Conservation (phyloP, 1,140 invertebrate species). For the Drosophila neocordata region DNA sequence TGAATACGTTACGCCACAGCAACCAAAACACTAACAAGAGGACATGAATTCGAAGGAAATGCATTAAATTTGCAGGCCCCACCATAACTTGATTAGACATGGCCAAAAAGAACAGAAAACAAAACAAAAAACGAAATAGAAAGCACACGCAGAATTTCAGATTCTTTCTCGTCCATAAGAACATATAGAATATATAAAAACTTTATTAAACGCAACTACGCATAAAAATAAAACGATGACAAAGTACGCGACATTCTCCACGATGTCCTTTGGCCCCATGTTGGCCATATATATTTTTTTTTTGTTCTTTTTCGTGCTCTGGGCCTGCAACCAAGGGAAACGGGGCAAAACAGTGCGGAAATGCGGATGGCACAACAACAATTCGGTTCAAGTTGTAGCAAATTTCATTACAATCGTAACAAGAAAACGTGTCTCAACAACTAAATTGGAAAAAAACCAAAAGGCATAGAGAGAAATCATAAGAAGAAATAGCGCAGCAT, state of each 20-base stretch:
- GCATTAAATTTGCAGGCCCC: constrained; percentile 66
- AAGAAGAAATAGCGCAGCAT: constrained; percentile 12
- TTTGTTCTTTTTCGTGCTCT: too few relatives aligned
- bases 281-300: constrained; percentile 48
- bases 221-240: constrained; percentile 80
- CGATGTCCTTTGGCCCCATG: constrained; percentile 46
- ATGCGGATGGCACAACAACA: constrained; percentile 36
- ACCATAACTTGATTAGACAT: constrained; percentile 72
- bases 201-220: constrained; percentile 80
- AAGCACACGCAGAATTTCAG: neutral
- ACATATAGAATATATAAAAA: constrained; percentile 56
- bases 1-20: constrained; percentile 49
- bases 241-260: constrained; percentile 66
- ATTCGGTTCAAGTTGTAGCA: constrained; percentile 77
- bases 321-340: too few relatives aligned
- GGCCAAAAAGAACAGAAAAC: constrained; percentile 30
- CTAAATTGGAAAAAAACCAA: constrained; percentile 69
- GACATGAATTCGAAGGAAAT: constrained; percentile 23
- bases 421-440: constrained; percentile 78
- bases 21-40: neutral
- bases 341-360: neutral
- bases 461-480: constrained; percentile 45
- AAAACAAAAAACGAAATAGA: constrained; percentile 3
- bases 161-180: constrained; percentile 7
- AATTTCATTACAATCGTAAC: constrained; percentile 81